Evolutionary conservation across 2,888 invertebrate species (phyloP), one percentile per base, ranked within the genome.

Genomic region (Luffia ferchaultella): DNA sequence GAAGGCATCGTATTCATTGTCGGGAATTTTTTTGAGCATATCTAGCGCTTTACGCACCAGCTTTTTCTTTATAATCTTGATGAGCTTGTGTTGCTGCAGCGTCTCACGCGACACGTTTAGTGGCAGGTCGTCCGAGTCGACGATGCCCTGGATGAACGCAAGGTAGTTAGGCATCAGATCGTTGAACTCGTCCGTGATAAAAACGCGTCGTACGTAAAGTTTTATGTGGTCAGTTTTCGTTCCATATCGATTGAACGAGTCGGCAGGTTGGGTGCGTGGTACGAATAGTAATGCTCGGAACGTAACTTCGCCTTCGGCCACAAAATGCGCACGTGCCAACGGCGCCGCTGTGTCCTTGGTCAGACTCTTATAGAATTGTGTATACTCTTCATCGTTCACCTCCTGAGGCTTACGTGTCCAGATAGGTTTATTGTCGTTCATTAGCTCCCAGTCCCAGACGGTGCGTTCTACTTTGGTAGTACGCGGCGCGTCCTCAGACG

Each of bases 51-150:
- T 99, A 48, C 99, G 90, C 16, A 99, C 94, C 53, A 99, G 86
- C 72, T 99, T 99, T 88, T 99, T 99, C 86, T 97, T 97, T 71
- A 99, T 99, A 52, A 99, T 96, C 82, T 99, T 99, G 65, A 99
- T 93, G 7, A 99, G 89, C 76, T 99, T 99, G 85, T 98, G 97
- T 71, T 99, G 99, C 73, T 99, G 99, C 30, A 99, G 87, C 49
- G 96, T 98, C 86, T 99, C 99, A 60, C 99, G 92, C 1, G 96
- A 96, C 20, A 99, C 98, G 76, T 99, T 99, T 60, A 99, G 86
- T 20, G 99, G 99, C 60, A 99, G 83, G 85, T 99, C 99, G 77
- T 99, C 99, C 12, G 97, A 97, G 85, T 99, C 99, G 46, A 99
- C 98, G 59, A 99, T 93, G 62, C 99, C 99, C 73, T 74, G 61